Evolutionary conservation across 2,113 vertebrate genomes (phyloP).

Genomic region (Rostratula benghalensis): DNA sequence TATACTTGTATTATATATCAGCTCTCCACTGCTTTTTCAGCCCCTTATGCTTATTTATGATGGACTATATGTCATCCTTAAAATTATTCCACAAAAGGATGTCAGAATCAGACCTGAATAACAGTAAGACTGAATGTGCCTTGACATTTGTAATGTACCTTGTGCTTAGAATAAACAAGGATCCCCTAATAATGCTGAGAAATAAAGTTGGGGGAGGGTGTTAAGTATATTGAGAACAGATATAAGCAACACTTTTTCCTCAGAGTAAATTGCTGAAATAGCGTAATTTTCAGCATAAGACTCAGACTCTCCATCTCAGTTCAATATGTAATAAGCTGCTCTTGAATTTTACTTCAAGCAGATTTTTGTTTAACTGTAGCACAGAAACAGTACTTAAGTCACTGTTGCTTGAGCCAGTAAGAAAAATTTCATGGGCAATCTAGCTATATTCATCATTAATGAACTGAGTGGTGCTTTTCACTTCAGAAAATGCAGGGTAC

Average conservation of each 20-base stretch:
- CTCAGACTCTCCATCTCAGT: not conserved
- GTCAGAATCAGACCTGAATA: not conserved
- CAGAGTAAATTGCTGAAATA: not conserved
- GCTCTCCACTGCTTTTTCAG: not conserved
- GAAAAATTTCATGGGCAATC: not conserved
- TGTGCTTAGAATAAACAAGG: not conserved
- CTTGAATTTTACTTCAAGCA: not conserved
- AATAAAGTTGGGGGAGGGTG: not conserved
- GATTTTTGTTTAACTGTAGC: not conserved
- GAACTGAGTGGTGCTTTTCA: not conserved
- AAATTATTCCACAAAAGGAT: not conserved
- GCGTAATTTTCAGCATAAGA: not conserved
- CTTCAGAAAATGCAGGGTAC: not conserved
- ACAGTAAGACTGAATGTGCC: not conserved
- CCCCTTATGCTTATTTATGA: not conserved
- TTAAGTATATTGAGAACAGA: not conserved
- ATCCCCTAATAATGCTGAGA: not conserved
- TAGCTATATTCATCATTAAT: not conserved
- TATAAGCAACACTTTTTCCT: not conserved
- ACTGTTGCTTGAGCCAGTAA: not conserved
- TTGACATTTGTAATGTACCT: not conserved
- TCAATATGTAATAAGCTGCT: not conserved
- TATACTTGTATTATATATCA: fast-evolving
- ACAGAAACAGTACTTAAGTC: not conserved
- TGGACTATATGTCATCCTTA: not conserved